These are phyloP conservation scores for Paragorgia papillata DNA, from an alignment of 92 coral and sea anemone genomes.

Conservation along the genomic window DNA sequence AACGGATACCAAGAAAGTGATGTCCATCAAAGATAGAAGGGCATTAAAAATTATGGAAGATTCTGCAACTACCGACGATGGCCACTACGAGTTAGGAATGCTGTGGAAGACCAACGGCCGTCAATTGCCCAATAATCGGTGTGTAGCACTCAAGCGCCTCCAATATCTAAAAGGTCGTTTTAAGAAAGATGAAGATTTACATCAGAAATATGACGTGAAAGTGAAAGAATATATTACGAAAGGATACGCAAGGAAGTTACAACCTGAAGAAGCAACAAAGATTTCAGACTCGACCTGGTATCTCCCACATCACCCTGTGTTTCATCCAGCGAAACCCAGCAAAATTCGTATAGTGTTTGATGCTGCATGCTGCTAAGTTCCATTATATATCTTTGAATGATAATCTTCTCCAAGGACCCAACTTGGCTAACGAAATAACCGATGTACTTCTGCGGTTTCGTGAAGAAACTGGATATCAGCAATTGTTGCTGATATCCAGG, in stretches of 20 bases:
- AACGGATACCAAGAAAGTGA: background rate
- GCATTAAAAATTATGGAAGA: slow-evolving; percentile 22
- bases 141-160: slow-evolving; percentile 11
- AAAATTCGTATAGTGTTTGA: slow-evolving; percentile 20
- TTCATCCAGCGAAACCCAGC: slow-evolving; percentile 13
- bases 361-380: slow-evolving; percentile 19
- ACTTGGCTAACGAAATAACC: slow-evolving; percentile 3
- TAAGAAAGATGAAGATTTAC: background rate
- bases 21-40: slow-evolving; percentile 22
- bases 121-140: slow-evolving; percentile 10
- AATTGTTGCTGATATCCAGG: no score
- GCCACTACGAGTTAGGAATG: slow-evolving; percentile 12
- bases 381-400: slow-evolving; percentile 10
- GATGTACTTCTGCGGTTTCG: slow-evolving; percentile 23
- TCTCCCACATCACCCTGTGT: slow-evolving; percentile 25
- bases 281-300: slow-evolving; percentile 11
- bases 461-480: no score
- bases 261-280: background rate
- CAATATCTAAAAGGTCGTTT: slow-evolving; percentile 3
- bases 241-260: slow-evolving; percentile 3
- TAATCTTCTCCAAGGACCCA: slow-evolving; percentile 10
- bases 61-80: background rate
- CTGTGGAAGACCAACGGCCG: slow-evolving; percentile 13
- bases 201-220: background rate
- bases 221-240: slow-evolving; percentile 7